Base-by-base conservation (phyloP, 1,140 invertebrate genomes). In the Adelges cooleyi region DNA sequence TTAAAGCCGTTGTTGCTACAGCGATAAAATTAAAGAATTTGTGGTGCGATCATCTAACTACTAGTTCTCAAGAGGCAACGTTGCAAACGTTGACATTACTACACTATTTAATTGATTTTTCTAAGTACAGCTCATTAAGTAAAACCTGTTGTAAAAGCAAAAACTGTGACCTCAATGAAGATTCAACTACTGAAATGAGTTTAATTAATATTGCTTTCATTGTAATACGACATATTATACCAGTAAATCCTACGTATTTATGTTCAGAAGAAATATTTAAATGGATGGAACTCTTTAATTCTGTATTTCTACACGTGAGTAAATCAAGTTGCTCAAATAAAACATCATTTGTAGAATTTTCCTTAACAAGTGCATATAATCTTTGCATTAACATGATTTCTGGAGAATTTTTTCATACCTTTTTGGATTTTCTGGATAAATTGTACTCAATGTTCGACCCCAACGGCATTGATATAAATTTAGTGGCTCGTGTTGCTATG, bases 281-380 rank as follows among this genome's bases (percentile, higher is more conserved):
- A 18, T 62, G 38, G 38, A 62, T 62, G 42, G 25, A 62, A 20
- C 22, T 48, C 1, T 62, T 62, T 33, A 46, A 13, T 22, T 62
- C 56, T 27, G 1, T 62, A 3, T 62, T 46, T 17, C 0, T 29
- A n/a, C 23, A 27, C 20, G 56, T 62, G 10, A 15, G 13, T 33
- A 48, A 62, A 48, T 62, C 56, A 48, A 62, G 29, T 10, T 62
- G 56, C 5, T 48, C 18, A 62, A 62, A 62, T 1, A 62, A 62
- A 62, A 62, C 46, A 8, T 9, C 56, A 15, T 62, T 62, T 11
- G 33, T 46, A 46, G 56, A 62, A 62, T 62, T 62, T 62, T 62
- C 56, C 0, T 62, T 62, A 48, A 62, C 56, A 22, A 62, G 56
- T 46, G 56, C 42, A 29, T 62, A 62, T 17, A 62, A 62, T n/a